phyloP scores from a whole-genome alignment of 2,113 vertebrate genomes.

The Anoura caudifer region DNA sequence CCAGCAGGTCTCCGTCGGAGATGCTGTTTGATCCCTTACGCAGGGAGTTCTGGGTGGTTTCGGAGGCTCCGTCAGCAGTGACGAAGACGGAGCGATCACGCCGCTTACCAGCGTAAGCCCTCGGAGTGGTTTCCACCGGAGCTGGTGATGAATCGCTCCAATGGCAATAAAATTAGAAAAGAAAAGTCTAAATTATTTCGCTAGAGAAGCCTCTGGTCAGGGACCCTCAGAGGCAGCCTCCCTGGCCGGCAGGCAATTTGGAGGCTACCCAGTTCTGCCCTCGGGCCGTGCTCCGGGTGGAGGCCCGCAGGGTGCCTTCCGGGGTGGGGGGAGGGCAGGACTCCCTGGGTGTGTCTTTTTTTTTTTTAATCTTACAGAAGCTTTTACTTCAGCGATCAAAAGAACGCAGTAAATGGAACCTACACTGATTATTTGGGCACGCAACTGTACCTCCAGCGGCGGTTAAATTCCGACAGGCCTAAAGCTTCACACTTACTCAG shows the following conservation, averaged over 20 bases:
- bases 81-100: not conserved
- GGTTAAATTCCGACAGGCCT: too few species aligned
- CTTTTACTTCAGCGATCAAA: too few species aligned
- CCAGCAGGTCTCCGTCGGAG: not conserved
- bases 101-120: not conserved
- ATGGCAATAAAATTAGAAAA: not conserved
- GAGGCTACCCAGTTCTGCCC: fast-evolving
- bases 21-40: not conserved
- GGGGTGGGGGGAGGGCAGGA: too few species aligned
- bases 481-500: too few species aligned
- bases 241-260: fast-evolving
- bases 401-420: too few species aligned
- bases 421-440: too few species aligned
- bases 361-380: too few species aligned
- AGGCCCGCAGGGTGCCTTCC: not conserved
- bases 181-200: not conserved
- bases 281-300: too few species aligned
- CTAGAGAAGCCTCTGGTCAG: fast-evolving
- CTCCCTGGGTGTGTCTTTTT: too few species aligned
- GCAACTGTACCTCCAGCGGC: too few species aligned
- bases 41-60: not conserved
- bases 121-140: not conserved
- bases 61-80: not conserved
- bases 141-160: not conserved
- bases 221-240: not conserved